A percentile compares a stretch with the other conserved stretches of the same genome.
phyloP scores from a whole-genome alignment of 2,888 invertebrate genomes.

The Cheilosia soror region DNA sequence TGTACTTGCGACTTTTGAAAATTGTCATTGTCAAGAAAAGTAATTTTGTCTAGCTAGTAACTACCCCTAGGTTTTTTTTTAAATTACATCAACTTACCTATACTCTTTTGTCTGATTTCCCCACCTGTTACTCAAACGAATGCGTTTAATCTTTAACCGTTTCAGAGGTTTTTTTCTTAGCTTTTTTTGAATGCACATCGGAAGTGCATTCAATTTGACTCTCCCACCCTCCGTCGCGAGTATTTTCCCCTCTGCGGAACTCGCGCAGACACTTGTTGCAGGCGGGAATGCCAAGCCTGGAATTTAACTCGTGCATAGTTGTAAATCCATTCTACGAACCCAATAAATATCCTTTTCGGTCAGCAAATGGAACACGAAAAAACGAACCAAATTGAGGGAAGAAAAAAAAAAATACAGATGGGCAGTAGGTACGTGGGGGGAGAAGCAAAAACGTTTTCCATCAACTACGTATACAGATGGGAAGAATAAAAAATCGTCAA shows the following conservation, averaged over 20 bases:
- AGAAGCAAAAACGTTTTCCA: conserved; percentile 12
- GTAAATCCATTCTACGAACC: conserved; percentile 34
- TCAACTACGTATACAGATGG: conserved; percentile 10
- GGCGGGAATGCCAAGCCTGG: not conserved
- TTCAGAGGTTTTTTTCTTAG: not conserved
- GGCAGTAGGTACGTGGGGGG: not conserved
- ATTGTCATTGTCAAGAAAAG: no score
- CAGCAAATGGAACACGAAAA: conserved; percentile 3
- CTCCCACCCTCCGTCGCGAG: not conserved
- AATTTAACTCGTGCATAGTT: conserved; percentile 16
- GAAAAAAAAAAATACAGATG: conserved; percentile 1
- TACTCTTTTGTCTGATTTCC: not conserved
- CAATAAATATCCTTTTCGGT: conserved; percentile 54
- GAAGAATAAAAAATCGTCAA: conserved; percentile 56
- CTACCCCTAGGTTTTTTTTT: no score
- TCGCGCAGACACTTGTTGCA: conserved; percentile 42
- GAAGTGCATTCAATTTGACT: conserved; percentile 19
- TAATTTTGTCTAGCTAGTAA: no score
- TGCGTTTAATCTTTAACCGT: conserved; percentile 12
- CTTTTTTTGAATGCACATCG: not conserved
- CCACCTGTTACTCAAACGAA: conserved; percentile 13
- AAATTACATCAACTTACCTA: no score
- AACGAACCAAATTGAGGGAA: not conserved
- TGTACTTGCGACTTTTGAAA: no score
- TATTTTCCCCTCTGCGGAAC: not conserved